phyloP scores from a whole-genome alignment of 2,113 vertebrate genomes.

The Salvelinus namaycush region DNA sequence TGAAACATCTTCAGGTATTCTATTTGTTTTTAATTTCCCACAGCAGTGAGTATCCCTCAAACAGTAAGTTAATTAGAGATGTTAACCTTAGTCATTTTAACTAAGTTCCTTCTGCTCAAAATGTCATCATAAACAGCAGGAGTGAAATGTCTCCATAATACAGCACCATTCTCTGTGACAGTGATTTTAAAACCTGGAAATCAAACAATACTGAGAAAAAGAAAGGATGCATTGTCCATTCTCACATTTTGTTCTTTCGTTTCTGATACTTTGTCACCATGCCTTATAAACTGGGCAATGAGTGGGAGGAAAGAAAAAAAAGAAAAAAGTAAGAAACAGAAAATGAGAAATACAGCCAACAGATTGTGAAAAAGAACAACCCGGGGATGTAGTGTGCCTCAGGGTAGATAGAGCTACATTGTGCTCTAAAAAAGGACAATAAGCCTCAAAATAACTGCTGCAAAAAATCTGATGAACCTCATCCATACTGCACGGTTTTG shows the following conservation, averaged over 20 bases:
- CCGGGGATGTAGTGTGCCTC: too few species aligned
- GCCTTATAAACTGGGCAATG: conserved; percentile 90
- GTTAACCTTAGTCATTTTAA: conserved; percentile 24
- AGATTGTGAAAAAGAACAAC: conserved; percentile 17
- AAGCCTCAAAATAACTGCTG: conserved; percentile 4
- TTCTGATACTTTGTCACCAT: conserved; percentile 99
- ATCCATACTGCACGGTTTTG: conserved; percentile 14
- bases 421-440: neutral
- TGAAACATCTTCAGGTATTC: conserved; percentile 45
- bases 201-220: conserved; percentile 23
- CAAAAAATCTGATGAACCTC: neutral
- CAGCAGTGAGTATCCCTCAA: neutral
- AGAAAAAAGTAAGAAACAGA: conserved; percentile 36
- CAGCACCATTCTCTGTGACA: conserved; percentile 56
- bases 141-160: conserved; percentile 18
- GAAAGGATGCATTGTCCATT: conserved; percentile 40
- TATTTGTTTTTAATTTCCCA: neutral
- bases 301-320: conserved; percentile 33
- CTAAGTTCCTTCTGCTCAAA: conserved; percentile 31
- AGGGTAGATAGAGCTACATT: neutral
- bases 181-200: conserved; percentile 8
- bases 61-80: neutral
- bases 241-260: conserved; percentile 99
- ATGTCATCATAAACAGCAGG: neutral
- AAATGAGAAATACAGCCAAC: conserved; percentile 44